These are phyloP conservation scores for Esox masquinongy DNA, from an alignment of 2,797 vertebrate species.

Conservation along the genomic window DNA sequence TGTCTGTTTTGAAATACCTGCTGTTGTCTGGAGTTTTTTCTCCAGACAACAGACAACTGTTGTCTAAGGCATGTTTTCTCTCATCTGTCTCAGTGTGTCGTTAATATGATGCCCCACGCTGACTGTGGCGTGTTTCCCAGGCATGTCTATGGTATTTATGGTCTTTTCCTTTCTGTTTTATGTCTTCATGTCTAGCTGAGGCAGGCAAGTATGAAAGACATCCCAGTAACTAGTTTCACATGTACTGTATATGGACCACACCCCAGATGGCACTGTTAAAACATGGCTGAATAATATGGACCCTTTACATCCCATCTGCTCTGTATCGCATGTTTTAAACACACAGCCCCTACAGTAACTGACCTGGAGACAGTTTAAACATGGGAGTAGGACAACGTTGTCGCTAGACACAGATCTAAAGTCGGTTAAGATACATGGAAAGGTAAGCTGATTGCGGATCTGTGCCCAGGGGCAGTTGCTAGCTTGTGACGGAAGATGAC, in stretches of 20 bases:
- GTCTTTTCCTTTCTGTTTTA: constrained; percentile 70
- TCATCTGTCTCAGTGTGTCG: background rate
- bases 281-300: constrained; percentile 49
- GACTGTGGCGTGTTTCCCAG: constrained; percentile 42
- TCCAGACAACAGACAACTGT: no score
- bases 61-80: constrained; percentile 18
- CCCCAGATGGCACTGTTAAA: constrained; percentile 43
- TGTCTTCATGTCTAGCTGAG: constrained; percentile 79
- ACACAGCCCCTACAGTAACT: constrained; percentile 19
- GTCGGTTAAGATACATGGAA: background rate
- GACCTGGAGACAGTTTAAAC: constrained; percentile 10
- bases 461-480: constrained; percentile 5
- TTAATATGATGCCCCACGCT: background rate
- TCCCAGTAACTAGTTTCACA: background rate
- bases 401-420: constrained; percentile 12
- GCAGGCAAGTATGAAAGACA: constrained; percentile 79
- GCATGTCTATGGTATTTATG: constrained; percentile 73
- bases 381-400: constrained; percentile 6
- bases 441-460: background rate
- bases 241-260: constrained; percentile 36
- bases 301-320: constrained; percentile 30
- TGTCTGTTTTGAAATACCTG: constrained; percentile 8
- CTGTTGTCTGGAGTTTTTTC: constrained; percentile 17
- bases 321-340: constrained; percentile 60
- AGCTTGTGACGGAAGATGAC: constrained; percentile 20